A percentile compares a stretch with the other conserved stretches of the same genome.
Conservation (phyloP, 2,888 invertebrate species). For the Cephalotes varians region DNA sequence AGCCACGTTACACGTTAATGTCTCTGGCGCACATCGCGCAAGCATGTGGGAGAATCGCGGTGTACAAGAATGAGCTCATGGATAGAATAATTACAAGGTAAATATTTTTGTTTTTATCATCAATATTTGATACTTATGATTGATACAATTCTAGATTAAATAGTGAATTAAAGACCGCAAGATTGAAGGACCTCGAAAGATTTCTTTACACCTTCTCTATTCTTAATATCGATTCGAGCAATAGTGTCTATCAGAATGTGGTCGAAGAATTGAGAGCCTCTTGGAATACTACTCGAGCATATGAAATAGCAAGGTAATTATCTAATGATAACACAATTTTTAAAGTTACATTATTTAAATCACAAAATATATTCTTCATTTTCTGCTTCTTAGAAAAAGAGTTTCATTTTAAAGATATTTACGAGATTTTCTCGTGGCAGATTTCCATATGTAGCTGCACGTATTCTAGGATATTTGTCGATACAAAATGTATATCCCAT, state of each 20-base stretch:
- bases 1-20: conserved; percentile 88
- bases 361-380: neutral
- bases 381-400: neutral
- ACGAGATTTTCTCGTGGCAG: conserved; percentile 61
- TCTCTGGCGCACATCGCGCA: conserved; percentile 90
- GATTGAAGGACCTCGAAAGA: conserved; percentile 93
- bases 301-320: conserved; percentile 48
- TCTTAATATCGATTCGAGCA: conserved; percentile 88
- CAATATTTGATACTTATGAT: neutral
- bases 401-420: neutral
- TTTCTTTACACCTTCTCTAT: conserved; percentile 88
- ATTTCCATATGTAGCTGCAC: conserved; percentile 60
- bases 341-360: neutral
- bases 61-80: conserved; percentile 86
- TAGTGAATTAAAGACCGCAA: conserved; percentile 85
- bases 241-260: conserved; percentile 84
- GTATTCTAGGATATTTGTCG: conserved; percentile 39
- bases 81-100: conserved; percentile 86
- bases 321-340: neutral
- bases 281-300: conserved; percentile 22
- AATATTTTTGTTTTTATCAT: neutral
- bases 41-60: conserved; percentile 87
- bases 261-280: conserved; percentile 86
- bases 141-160: conserved; percentile 82
- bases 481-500: conserved; percentile 51